Evolutionary conservation across 1,140 invertebrate genomes (phyloP).

Genomic region (Anastrepha obliqua): DNA sequence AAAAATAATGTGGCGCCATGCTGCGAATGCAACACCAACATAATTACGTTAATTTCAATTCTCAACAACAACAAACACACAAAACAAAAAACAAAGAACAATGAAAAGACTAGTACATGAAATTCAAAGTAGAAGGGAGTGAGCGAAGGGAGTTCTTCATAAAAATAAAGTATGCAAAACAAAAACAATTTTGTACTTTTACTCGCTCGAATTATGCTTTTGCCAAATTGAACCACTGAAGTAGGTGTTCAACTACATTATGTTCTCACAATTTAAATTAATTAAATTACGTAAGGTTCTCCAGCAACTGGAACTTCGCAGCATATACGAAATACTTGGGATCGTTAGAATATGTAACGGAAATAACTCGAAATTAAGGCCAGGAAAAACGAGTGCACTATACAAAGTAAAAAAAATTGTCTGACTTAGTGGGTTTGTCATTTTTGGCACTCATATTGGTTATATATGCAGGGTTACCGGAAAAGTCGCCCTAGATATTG

Average conservation of each 20-base stretch:
- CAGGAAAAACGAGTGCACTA: too few species aligned
- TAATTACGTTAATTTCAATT: slow-evolving; percentile 51
- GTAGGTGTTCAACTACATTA: slow-evolving; percentile 24
- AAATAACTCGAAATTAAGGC: too few species aligned
- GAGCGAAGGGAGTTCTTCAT: not conserved
- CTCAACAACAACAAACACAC: not conserved
- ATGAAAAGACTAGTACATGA: not conserved
- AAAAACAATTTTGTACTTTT: not conserved
- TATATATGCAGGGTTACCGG: too few species aligned
- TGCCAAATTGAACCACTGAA: slow-evolving; percentile 6
- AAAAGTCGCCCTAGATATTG: too few species aligned
- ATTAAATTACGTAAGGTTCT: not conserved
- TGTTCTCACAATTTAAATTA: slow-evolving; percentile 36
- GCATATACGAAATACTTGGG: too few species aligned
- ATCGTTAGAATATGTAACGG: too few species aligned
- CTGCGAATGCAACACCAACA: slow-evolving; percentile 43
- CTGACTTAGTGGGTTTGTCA: too few species aligned
- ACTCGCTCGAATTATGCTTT: not conserved
- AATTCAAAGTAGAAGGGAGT: slow-evolving; percentile 19
- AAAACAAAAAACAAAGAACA: not conserved
- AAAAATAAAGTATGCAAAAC: slow-evolving; percentile 15
- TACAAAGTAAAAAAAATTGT: too few species aligned
- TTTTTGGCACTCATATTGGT: too few species aligned
- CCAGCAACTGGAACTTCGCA: not conserved
- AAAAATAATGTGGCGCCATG: slow-evolving; percentile 42